A percentile compares a stretch with the other conserved stretches of the same genome.
These are phyloP conservation scores for Mylabris phalerata DNA, from an alignment of 1,140 invertebrate species.

Conservation along the genomic window DNA sequence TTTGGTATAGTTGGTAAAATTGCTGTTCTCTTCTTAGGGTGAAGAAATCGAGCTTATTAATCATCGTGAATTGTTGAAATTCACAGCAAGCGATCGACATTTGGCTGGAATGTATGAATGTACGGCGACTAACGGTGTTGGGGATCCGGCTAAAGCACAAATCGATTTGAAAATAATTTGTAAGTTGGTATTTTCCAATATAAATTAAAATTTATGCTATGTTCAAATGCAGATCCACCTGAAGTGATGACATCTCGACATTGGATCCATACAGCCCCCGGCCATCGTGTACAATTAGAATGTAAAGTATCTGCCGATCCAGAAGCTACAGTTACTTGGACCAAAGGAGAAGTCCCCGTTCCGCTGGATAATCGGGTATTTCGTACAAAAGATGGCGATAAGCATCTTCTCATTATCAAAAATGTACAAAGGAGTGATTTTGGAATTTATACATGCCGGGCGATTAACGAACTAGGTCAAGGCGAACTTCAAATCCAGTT, in stretches of 20 bases:
- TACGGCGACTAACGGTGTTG: slow-evolving; percentile 63
- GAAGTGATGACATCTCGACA: slow-evolving; percentile 53
- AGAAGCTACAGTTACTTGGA: slow-evolving; percentile 55
- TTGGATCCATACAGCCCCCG: slow-evolving; percentile 66
- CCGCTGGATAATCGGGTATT: slow-evolving; percentile 52
- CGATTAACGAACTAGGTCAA: slow-evolving; percentile 62
- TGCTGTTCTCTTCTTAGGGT: slow-evolving; percentile 43
- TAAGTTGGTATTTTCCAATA: slow-evolving; percentile 31
- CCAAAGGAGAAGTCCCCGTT: slow-evolving; percentile 50
- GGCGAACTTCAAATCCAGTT: slow-evolving; percentile 38
- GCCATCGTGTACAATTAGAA: slow-evolving; percentile 57
- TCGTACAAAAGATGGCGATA: slow-evolving; percentile 49
- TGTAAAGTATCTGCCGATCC: slow-evolving; percentile 63
- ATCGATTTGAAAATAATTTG: slow-evolving; percentile 54
- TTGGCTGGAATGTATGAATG: slow-evolving; percentile 67
- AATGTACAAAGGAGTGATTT: slow-evolving; percentile 63
- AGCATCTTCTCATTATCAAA: slow-evolving; percentile 60
- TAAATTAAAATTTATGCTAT: not conserved
- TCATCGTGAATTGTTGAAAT: slow-evolving; percentile 54
- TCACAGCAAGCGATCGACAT: slow-evolving; percentile 57
- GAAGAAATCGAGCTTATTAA: slow-evolving; percentile 55
- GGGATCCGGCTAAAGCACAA: slow-evolving; percentile 56
- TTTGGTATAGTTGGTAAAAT: not conserved
- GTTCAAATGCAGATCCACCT: slow-evolving; percentile 55
- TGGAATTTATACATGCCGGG: slow-evolving; percentile 69